phyloP scores from a whole-genome alignment of 2,797 vertebrate species.

The Muscicapa striata region DNA sequence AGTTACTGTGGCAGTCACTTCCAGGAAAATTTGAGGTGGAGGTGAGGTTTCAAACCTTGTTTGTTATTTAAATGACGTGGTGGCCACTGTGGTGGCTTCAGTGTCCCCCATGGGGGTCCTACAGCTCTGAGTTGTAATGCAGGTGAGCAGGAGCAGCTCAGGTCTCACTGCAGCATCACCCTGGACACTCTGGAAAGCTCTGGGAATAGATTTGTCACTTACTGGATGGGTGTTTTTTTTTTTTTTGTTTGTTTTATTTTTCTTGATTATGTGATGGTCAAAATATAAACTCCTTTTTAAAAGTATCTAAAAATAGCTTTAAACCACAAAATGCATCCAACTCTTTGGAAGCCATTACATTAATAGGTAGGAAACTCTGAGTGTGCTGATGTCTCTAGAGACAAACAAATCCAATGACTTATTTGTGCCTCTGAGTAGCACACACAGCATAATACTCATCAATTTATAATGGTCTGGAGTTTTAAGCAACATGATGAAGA shows the following conservation, averaged over 20 bases:
- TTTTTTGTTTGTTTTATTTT: not conserved
- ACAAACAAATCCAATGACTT: slow-evolving; percentile 25
- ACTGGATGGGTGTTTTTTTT: not conserved
- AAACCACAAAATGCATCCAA: not conserved
- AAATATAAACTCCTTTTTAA: not conserved
- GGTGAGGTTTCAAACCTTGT: not conserved
- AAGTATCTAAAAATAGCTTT: slow-evolving; percentile 22
- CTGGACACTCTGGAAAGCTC: not conserved
- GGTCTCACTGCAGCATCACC: not conserved
- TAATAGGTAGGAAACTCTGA: slow-evolving; percentile 56
- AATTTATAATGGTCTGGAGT: not conserved
- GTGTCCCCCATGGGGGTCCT: not conserved
- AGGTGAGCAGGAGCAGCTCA: not conserved
- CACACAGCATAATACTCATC: not conserved
- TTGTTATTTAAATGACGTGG: not conserved
- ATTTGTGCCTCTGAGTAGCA: slow-evolving; percentile 29
- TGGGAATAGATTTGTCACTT: not conserved
- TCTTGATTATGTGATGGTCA: not conserved
- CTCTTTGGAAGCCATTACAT: slow-evolving; percentile 27
- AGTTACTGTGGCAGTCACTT: not conserved
- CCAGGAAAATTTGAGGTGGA: not conserved
- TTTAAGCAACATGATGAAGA: not conserved
- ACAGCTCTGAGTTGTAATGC: not conserved
- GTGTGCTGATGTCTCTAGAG: not conserved
- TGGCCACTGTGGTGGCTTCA: not conserved